phyloP scores from a whole-genome alignment of 2,888 invertebrate genomes.

The Mythimna loreyi region DNA sequence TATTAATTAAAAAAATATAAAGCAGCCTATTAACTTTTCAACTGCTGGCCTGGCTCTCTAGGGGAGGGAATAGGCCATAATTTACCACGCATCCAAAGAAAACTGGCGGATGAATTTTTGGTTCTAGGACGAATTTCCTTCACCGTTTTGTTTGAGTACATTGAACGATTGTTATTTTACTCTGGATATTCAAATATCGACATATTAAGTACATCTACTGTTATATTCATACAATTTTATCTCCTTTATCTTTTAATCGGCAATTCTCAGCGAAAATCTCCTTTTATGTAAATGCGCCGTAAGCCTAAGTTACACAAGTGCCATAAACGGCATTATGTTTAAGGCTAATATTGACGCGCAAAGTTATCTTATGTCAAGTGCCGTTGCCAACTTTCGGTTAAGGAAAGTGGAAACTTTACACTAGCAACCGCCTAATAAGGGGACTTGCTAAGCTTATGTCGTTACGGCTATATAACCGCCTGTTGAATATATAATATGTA shows the following conservation, averaged over 20 bases:
- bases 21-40: no score
- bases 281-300: slow-evolving; percentile 14
- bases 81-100: no score
- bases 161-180: background rate
- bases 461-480: slow-evolving; percentile 8
- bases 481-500: slow-evolving; percentile 6
- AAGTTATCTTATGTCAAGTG: slow-evolving; percentile 70
- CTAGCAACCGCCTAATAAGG: slow-evolving; percentile 54
- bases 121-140: no score
- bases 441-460: slow-evolving; percentile 35
- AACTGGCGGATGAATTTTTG: no score
- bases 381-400: slow-evolving; percentile 76
- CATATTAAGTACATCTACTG: background rate
- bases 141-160: no score
- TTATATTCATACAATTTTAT: background rate
- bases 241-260: slow-evolving; percentile 9
- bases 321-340: slow-evolving; percentile 43
- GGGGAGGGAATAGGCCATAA: no score
- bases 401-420: slow-evolving; percentile 70
- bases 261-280: background rate
- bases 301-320: slow-evolving; percentile 33
- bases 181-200: background rate
- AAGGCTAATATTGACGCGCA: slow-evolving; percentile 59
- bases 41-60: no score
- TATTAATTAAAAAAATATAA: background rate